Percentiles rank a stretch among this genome's conserved stretches.
These are phyloP conservation scores for Actinostola sp. DNA, from an alignment of 92 coral and sea anemone genomes.

Conservation along the genomic window DNA sequence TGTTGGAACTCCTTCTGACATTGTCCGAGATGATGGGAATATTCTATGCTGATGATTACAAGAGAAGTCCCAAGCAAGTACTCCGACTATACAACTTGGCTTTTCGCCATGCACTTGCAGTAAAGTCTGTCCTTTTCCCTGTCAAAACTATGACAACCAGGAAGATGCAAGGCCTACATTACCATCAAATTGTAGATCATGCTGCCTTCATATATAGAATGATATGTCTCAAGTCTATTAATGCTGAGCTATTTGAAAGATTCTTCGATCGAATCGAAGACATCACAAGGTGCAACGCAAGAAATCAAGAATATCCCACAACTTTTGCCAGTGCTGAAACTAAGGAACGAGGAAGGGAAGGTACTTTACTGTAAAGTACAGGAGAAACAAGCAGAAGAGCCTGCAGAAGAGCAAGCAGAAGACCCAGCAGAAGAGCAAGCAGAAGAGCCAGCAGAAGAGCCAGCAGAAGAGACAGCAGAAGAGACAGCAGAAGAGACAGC, in stretches of 20 bases:
- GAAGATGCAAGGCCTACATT: conserved; percentile 38
- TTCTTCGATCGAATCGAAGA: conserved; percentile 39
- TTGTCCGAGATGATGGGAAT: conserved; percentile 45
- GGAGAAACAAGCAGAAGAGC: too few species aligned
- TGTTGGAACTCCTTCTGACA: conserved; percentile 24
- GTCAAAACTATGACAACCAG: conserved; percentile 22
- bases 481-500: too few species aligned
- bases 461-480: too few species aligned
- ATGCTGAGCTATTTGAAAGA: conserved; percentile 50
- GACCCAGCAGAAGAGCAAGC: too few species aligned
- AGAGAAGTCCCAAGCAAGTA: conserved; percentile 19
- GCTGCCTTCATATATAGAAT: conserved; percentile 49
- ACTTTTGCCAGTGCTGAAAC: conserved; percentile 25
- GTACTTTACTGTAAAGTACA: too few species aligned
- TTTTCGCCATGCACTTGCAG: conserved; percentile 19
- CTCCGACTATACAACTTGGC: conserved; percentile 37
- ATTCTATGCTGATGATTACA: conserved; percentile 24
- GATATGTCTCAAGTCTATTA: conserved; percentile 40
- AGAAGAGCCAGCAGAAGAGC: too few species aligned
- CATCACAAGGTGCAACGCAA: conserved; percentile 29
- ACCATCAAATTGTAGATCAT: conserved; percentile 48
- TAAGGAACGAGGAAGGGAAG: conserved; percentile 32
- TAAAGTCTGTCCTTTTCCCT: conserved; percentile 22
- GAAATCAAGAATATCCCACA: conserved; percentile 22
- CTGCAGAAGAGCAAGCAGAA: too few species aligned